Evolutionary conservation across 2,888 invertebrate species (phyloP).

Genomic region (Mythimna vitellina): DNA sequence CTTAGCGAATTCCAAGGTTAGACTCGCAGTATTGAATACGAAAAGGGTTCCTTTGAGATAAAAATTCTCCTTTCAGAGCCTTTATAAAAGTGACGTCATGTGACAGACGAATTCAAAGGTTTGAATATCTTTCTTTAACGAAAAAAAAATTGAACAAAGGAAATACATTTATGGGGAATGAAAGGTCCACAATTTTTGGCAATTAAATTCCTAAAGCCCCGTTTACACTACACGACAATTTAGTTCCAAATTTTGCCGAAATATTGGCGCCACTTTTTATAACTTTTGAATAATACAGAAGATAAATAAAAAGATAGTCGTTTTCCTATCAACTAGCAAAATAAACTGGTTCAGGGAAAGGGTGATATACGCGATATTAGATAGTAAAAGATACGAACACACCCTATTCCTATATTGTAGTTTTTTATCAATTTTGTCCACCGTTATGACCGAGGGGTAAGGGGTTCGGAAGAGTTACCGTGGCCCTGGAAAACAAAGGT

Average conservation of each 20-base stretch:
- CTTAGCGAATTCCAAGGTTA: slow-evolving; percentile 62
- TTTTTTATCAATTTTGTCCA: background rate
- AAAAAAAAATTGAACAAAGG: slow-evolving; percentile 2
- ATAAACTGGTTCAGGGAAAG: background rate
- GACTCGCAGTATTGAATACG: slow-evolving; percentile 50
- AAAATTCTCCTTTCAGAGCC: slow-evolving; percentile 44
- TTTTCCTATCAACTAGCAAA: background rate
- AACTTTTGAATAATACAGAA: background rate
- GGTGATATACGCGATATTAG: background rate
- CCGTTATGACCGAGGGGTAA: background rate
- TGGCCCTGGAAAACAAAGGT: too few species aligned
- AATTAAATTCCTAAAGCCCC: slow-evolving; percentile 5
- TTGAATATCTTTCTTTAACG: slow-evolving; percentile 12
- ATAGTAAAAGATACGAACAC: slow-evolving; percentile 13
- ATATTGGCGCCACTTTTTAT: background rate
- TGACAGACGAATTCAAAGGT: slow-evolving; percentile 30
- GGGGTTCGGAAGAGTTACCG: too few species aligned
- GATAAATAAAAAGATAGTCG: background rate
- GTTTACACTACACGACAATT: background rate
- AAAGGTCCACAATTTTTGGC: background rate
- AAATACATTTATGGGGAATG: slow-evolving; percentile 5
- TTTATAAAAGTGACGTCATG: slow-evolving; percentile 46
- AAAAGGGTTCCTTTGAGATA: slow-evolving; percentile 62
- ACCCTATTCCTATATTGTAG: background rate
- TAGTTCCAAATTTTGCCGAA: background rate